Percentiles rank a stretch among this genome's conserved stretches.
phyloP scores from a whole-genome alignment of 1,140 invertebrate species.

The Lasioglossum albipes region DNA sequence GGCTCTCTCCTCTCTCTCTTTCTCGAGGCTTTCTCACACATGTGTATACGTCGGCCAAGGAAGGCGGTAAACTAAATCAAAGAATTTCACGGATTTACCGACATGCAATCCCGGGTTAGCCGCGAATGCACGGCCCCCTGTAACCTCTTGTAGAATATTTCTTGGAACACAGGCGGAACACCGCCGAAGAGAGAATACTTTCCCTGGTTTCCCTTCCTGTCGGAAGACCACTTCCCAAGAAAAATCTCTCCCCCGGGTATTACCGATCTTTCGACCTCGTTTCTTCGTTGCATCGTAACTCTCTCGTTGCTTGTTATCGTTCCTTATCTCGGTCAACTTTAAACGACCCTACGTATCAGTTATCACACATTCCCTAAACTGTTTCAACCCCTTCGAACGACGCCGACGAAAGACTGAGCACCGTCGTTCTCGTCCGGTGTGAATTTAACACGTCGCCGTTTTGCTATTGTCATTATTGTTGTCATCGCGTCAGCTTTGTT shows the following conservation, averaged over 20 bases:
- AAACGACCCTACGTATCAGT: slow-evolving; percentile 53
- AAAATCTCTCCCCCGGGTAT: slow-evolving; percentile 60
- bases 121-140: slow-evolving; percentile 53
- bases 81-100: slow-evolving; percentile 67
- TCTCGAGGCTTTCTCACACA: not conserved
- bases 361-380: slow-evolving; percentile 48
- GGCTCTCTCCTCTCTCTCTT: too few species aligned
- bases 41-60: slow-evolving; percentile 17
- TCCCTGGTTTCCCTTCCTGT: slow-evolving; percentile 45
- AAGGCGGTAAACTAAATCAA: slow-evolving; percentile 65
- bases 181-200: slow-evolving; percentile 23
- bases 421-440: slow-evolving; percentile 20
- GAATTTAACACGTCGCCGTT: slow-evolving; percentile 29
- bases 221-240: slow-evolving; percentile 54
- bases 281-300: slow-evolving; percentile 61
- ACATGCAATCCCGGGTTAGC: slow-evolving; percentile 63
- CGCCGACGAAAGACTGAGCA: not conserved
- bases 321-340: slow-evolving; percentile 64
- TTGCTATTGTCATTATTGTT: too few species aligned
- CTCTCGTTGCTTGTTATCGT: slow-evolving; percentile 59
- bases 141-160: slow-evolving; percentile 63
- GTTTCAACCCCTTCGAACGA: slow-evolving; percentile 46
- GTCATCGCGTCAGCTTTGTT: too few species aligned
- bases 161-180: slow-evolving; percentile 32
- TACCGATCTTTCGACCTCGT: slow-evolving; percentile 67